Evolutionary conservation across 2,797 vertebrate genomes (phyloP).

Genomic region (Gouania willdenowi): DNA sequence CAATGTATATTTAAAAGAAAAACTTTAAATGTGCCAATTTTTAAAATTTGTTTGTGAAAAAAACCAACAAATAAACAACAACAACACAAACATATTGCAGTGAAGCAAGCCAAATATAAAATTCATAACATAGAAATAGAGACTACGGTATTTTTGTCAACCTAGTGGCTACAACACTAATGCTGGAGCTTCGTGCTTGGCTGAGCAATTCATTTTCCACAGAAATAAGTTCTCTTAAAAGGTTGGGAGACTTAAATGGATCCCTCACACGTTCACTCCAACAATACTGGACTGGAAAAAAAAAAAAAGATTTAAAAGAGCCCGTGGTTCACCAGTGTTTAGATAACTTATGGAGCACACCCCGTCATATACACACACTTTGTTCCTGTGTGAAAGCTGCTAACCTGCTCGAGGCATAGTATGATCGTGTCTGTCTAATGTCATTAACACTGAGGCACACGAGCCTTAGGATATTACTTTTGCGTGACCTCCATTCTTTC

Average conservation of each 20-base stretch:
- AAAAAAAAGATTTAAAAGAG: too few relatives aligned
- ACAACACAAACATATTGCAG: too few relatives aligned
- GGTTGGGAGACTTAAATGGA: not conserved
- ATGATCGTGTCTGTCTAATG: conserved; percentile 5
- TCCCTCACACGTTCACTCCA: not conserved
- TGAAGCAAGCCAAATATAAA: too few relatives aligned
- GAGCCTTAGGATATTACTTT: conserved; percentile 2
- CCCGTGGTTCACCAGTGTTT: not conserved
- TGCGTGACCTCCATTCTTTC: conserved; percentile 2
- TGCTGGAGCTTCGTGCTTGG: not conserved
- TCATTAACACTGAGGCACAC: not conserved
- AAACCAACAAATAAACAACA: too few relatives aligned
- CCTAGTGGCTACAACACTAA: too few relatives aligned
- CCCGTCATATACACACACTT: not conserved
- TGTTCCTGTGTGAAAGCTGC: conserved; percentile 6
- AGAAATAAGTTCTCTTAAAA: not conserved
- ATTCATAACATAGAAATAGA: too few relatives aligned
- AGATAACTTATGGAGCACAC: not conserved
- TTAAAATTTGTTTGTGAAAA: too few relatives aligned
- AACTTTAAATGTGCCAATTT: too few relatives aligned
- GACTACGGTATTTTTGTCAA: too few relatives aligned
- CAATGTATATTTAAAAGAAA: too few relatives aligned
- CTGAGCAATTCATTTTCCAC: not conserved
- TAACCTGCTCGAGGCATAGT: conserved; percentile 1
- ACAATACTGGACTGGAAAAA: too few relatives aligned